Conservation (phyloP, 2,113 vertebrate species). For the Eurypyga helias region DNA sequence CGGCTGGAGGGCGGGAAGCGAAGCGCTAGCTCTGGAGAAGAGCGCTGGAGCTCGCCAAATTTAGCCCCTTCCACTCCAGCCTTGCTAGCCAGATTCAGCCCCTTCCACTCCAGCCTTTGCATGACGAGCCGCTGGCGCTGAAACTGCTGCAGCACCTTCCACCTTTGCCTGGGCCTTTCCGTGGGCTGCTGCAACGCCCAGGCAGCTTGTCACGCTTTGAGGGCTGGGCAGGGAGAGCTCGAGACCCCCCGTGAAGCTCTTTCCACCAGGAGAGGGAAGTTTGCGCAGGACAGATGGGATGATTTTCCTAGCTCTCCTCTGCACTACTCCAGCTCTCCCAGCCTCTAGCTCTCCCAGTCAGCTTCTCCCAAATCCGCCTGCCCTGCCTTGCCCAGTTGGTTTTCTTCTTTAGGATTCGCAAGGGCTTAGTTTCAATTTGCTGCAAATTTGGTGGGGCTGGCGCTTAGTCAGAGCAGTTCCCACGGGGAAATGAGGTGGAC, state of each 20-base stretch:
- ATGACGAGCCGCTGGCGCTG: rapidly evolving
- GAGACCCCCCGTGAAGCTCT: background rate
- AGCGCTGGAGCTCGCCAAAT: background rate
- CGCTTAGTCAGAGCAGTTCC: background rate
- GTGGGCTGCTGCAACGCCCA: background rate
- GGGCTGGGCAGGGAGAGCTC: background rate
- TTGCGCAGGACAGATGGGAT: background rate
- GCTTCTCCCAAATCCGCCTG: background rate
- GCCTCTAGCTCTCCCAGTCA: background rate
- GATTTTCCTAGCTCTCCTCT: background rate
- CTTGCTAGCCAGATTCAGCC: background rate
- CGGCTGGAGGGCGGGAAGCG: background rate
- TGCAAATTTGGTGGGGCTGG: background rate
- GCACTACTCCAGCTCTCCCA: background rate
- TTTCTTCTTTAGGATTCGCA: background rate
- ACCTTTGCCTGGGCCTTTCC: background rate
- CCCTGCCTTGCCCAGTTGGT: background rate
- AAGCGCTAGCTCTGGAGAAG: background rate
- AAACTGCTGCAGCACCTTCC: background rate
- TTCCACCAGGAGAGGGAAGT: background rate
- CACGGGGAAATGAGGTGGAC: background rate
- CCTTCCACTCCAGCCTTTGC: background rate
- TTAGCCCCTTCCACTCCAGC: background rate
- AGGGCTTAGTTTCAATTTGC: background rate
- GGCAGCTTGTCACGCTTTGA: background rate